Conservation (phyloP, 2,797 vertebrate genomes). For the Vultur gryphus region DNA sequence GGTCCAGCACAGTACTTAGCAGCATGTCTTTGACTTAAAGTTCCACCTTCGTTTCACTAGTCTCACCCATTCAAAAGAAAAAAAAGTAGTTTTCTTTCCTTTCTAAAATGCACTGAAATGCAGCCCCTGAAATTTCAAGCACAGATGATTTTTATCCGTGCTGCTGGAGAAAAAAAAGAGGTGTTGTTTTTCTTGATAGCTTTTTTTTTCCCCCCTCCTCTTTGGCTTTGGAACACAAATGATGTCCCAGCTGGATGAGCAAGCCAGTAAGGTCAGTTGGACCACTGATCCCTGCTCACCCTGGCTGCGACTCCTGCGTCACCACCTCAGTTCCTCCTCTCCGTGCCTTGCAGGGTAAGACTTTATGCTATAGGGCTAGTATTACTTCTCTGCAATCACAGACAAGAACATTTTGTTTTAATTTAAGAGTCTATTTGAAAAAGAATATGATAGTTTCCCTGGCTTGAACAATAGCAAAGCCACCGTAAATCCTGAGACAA, state of each 20-base stretch:
- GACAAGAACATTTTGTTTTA: background rate
- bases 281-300: background rate
- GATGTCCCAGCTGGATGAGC: background rate
- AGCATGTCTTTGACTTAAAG: background rate
- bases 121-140: background rate
- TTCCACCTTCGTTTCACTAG: background rate
- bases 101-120: background rate
- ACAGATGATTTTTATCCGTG: background rate
- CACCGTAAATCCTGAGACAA: background rate
- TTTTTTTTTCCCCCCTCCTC: accelerated
- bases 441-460: background rate
- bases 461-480: background rate
- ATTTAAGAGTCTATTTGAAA: background rate
- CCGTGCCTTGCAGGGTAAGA: background rate
- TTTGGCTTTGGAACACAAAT: background rate
- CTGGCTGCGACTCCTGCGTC: background rate
- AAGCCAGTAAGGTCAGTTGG: background rate
- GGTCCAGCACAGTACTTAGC: background rate
- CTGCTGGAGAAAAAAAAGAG: background rate
- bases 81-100: background rate
- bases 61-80: background rate
- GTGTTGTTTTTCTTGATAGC: background rate
- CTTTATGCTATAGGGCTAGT: background rate
- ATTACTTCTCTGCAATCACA: background rate
- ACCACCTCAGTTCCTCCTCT: background rate